These are phyloP conservation scores for Heterodera carotae DNA, from an alignment of 1,140 invertebrate species.

Conservation along the genomic window DNA sequence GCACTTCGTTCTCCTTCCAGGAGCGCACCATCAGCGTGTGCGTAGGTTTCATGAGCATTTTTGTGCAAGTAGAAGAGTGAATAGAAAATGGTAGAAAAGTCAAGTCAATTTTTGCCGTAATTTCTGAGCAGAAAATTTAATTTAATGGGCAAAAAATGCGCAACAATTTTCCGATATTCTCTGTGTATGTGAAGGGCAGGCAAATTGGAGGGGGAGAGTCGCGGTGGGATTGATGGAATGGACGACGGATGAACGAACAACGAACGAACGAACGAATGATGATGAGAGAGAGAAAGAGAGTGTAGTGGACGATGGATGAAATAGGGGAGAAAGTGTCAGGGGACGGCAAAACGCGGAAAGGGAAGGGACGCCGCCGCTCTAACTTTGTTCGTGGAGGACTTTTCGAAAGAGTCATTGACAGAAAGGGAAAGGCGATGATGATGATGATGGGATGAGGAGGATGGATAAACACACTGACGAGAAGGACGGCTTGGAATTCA, in stretches of 20 bases:
- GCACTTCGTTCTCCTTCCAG: constrained; percentile 87
- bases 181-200: background rate
- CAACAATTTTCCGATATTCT: background rate
- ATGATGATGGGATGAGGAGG: too few relatives aligned
- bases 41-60: constrained; percentile 25
- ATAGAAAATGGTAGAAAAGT: too few relatives aligned
- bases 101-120: background rate
- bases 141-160: background rate
- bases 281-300: background rate
- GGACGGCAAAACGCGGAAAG: too few relatives aligned
- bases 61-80: background rate
- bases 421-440: background rate
- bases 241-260: background rate
- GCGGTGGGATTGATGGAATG: background rate
- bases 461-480: background rate
- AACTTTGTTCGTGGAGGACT: background rate
- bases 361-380: too few relatives aligned
- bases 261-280: background rate
- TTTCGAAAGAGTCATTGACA: background rate
- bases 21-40: constrained; percentile 67
- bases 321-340: too few relatives aligned
- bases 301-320: too few relatives aligned
- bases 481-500: background rate
- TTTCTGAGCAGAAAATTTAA: background rate
- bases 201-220: background rate